Evolutionary conservation across 2,888 invertebrate genomes (phyloP).

Genomic region (Agapostemon virescens): DNA sequence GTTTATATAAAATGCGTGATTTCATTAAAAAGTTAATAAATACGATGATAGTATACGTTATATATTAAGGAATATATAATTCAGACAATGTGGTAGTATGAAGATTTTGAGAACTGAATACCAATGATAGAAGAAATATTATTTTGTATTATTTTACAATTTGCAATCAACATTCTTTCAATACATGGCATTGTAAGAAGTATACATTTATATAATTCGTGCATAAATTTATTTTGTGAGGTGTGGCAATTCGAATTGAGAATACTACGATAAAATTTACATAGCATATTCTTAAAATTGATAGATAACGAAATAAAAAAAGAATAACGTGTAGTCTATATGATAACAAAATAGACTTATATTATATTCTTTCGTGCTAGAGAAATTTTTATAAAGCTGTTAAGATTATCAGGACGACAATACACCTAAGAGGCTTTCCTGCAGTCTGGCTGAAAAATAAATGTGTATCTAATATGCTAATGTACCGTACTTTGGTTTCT

Average conservation of each 20-base stretch:
- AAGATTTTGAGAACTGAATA: not conserved
- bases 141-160: conserved; percentile 17
- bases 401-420: conserved; percentile 43
- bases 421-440: conserved; percentile 37
- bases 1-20: conserved; percentile 2
- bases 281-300: not conserved
- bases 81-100: not conserved
- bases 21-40: conserved; percentile 18
- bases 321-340: conserved; percentile 1
- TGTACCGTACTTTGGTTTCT: conserved; percentile 60
- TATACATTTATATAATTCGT: conserved; percentile 21
- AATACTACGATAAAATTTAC: not conserved
- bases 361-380: conserved; percentile 22
- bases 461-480: conserved; percentile 51
- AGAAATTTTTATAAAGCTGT: conserved; percentile 31
- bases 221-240: conserved; percentile 27
- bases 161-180: conserved; percentile 9
- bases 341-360: conserved; percentile 6
- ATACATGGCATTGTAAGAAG: conserved; percentile 31
- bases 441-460: conserved; percentile 39
- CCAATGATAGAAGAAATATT: not conserved
- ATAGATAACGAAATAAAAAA: not conserved
- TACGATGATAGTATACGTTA: conserved; percentile 15
- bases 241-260: not conserved
- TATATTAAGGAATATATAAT: conserved; percentile 12